Evolutionary conservation across 2,797 vertebrate genomes (phyloP).

Genomic region (Falco biarmicus): DNA sequence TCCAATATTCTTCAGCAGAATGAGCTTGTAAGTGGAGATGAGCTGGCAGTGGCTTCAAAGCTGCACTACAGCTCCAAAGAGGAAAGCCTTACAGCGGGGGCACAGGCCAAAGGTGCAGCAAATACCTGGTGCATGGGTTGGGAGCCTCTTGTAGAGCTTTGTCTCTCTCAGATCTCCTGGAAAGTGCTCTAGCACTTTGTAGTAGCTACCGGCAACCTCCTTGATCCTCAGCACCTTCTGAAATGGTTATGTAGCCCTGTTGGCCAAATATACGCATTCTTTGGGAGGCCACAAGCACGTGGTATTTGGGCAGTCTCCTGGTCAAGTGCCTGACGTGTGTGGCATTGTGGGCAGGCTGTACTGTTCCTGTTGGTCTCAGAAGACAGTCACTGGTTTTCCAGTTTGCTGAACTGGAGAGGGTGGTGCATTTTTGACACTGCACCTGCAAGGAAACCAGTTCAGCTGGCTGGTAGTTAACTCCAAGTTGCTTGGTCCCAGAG

Average conservation of each 20-base stretch:
- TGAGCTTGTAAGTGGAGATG: too few relatives aligned
- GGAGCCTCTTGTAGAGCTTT: not conserved
- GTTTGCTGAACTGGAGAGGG: not conserved
- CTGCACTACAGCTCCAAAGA: not conserved
- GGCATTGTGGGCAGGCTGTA: not conserved
- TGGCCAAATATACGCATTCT: accelerated
- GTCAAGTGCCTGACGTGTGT: not conserved
- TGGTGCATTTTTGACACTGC: not conserved
- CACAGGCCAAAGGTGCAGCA: not conserved
- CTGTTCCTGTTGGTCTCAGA: too few relatives aligned
- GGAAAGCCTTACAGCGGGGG: not conserved
- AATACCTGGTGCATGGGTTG: not conserved
- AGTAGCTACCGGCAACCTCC: not conserved
- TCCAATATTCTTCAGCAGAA: too few relatives aligned
- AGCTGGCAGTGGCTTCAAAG: not conserved
- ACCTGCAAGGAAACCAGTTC: not conserved
- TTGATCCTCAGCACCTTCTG: not conserved
- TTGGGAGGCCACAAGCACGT: not conserved
- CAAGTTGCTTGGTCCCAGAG: not conserved
- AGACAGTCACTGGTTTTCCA: not conserved
- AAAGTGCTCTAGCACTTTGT: not conserved
- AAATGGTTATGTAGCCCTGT: not conserved
- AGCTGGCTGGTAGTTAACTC: not conserved
- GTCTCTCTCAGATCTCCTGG: not conserved
- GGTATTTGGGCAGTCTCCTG: not conserved